These are phyloP conservation scores for Paracentrotus lividus DNA, from an alignment of 53 echinoderm and acorn worm species.

Conservation along the genomic window DNA sequence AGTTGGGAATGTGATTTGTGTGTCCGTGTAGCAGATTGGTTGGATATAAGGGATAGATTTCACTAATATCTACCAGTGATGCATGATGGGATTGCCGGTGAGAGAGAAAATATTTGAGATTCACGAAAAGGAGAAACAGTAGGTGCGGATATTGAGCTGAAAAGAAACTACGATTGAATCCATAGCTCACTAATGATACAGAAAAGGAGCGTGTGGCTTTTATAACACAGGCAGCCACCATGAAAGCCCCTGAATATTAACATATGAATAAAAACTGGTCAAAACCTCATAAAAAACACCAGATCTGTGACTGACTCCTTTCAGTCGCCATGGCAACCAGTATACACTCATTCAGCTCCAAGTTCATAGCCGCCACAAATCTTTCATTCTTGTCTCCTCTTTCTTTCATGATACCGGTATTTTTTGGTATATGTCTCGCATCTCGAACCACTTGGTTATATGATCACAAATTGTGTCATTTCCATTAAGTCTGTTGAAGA, in stretches of 20 bases:
- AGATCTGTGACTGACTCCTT: neutral
- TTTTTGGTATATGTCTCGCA: neutral
- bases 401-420: slow-evolving; percentile 18
- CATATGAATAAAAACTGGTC: slow-evolving; percentile 39
- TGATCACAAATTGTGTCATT: slow-evolving; percentile 49
- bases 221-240: neutral
- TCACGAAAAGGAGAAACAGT: neutral
- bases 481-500: slow-evolving; percentile 21
- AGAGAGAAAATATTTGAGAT: neutral
- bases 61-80: neutral
- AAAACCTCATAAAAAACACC: slow-evolving; percentile 20
- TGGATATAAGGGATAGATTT: neutral
- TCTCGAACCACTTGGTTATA: neutral
- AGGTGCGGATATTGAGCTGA: neutral
- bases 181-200: neutral
- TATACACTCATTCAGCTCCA: slow-evolving; percentile 42
- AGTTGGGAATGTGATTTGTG: neutral
- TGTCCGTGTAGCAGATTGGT: slow-evolving; percentile 14
- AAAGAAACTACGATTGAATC: neutral
- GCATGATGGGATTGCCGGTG: neutral
- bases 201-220: neutral
- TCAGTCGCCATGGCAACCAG: slow-evolving; percentile 10
- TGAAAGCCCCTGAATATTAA: neutral
- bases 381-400: neutral
- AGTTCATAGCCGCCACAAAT: slow-evolving; percentile 30